A percentile compares a stretch with the other conserved stretches of the same genome.
phyloP scores from a whole-genome alignment of 2,113 vertebrate genomes.

The Lampris incognitus region DNA sequence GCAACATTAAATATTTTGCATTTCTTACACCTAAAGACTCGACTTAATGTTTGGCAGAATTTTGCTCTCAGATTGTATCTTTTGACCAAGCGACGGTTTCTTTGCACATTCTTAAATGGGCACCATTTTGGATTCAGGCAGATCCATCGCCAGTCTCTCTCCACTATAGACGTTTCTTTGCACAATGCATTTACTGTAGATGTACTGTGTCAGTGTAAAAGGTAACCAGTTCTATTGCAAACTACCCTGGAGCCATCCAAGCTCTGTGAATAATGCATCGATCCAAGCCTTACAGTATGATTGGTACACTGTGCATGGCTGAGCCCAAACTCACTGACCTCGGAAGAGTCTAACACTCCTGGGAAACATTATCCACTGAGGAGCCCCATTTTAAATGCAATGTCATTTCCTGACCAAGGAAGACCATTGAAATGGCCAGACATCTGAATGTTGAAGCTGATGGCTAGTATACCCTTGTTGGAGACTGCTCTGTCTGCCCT shows the following conservation, averaged over 20 bases:
- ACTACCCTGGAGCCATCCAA: slow-evolving; percentile 47
- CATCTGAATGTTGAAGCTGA: slow-evolving; percentile 25
- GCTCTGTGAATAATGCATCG: slow-evolving; percentile 74
- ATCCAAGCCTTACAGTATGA: slow-evolving; percentile 59
- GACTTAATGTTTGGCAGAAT: too few species aligned
- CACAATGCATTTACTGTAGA: neutral
- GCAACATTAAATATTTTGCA: too few species aligned
- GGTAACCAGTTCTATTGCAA: slow-evolving; percentile 19
- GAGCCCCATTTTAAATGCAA: slow-evolving; percentile 57
- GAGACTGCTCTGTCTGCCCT: slow-evolving; percentile 49
- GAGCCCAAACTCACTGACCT: slow-evolving; percentile 73
- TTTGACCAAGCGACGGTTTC: slow-evolving; percentile 1
- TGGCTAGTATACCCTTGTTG: slow-evolving; percentile 25
- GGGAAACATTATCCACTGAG: slow-evolving; percentile 56
- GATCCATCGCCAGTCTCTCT: neutral
- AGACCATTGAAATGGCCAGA: slow-evolving; percentile 39
- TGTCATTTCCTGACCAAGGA: slow-evolving; percentile 65
- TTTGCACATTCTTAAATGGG: neutral
- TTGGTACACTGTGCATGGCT: slow-evolving; percentile 65
- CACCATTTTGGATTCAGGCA: neutral
- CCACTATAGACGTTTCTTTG: too few species aligned
- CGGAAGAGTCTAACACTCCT: slow-evolving; percentile 45
- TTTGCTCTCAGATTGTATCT: too few species aligned
- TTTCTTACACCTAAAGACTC: too few species aligned
- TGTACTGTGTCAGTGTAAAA: slow-evolving; percentile 1